These are phyloP conservation scores for Montipora capricornis DNA, from an alignment of 64 coral and sea anemone genomes.

Conservation along the genomic window DNA sequence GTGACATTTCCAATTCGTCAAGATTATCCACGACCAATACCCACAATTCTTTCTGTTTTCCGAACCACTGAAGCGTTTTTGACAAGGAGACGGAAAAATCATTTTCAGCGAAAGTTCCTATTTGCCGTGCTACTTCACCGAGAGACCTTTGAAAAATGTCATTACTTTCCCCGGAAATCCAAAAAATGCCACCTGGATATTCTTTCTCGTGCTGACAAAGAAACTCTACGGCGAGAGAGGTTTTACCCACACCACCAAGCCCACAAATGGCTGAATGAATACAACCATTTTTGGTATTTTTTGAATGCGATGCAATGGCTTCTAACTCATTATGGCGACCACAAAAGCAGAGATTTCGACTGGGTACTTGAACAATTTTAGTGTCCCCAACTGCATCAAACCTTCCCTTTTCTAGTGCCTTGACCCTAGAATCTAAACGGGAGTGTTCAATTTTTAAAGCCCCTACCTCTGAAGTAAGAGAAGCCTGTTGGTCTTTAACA, in stretches of 20 bases:
- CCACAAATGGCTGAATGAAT: constrained; percentile 60
- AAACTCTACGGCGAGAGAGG: constrained; percentile 76
- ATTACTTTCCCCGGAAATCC: constrained; percentile 71
- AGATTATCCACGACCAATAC: constrained; percentile 78
- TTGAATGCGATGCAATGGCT: constrained; percentile 18
- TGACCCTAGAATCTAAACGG: constrained; percentile 37
- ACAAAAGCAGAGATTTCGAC: constrained; percentile 72
- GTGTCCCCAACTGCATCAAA: neutral
- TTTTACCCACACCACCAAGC: constrained; percentile 85
- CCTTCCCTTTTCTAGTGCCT: constrained; percentile 17
- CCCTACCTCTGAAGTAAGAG: neutral
- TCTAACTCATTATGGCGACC: constrained; percentile 64
- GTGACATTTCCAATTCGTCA: constrained; percentile 69
- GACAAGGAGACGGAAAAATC: constrained; percentile 49
- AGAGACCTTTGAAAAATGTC: constrained; percentile 62
- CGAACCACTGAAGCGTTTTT: constrained; percentile 53
- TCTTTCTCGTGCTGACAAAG: constrained; percentile 49
- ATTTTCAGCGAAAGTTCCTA: constrained; percentile 52
- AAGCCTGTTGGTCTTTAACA: neutral
- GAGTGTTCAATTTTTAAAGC: constrained; percentile 21
- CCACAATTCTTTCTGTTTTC: constrained; percentile 47
- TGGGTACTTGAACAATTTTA: constrained; percentile 71
- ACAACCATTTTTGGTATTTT: neutral
- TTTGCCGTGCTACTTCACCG: constrained; percentile 55
- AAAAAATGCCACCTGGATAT: constrained; percentile 65